phyloP scores from a whole-genome alignment of 2,888 invertebrate genomes.

The Melanophora roralis region DNA sequence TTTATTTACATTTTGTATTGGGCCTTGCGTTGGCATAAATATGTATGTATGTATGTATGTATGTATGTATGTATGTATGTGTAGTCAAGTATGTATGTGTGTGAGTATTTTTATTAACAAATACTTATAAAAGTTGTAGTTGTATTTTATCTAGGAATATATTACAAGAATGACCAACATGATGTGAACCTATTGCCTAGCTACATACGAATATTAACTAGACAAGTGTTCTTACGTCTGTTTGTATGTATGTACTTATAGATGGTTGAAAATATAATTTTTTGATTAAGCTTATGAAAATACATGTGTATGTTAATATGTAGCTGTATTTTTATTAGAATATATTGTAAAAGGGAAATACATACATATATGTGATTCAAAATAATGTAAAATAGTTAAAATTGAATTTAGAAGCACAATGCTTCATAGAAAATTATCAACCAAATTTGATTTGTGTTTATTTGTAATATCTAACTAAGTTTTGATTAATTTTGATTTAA shows the following conservation, averaged over 20 bases:
- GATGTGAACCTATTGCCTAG: slow-evolving; percentile 72
- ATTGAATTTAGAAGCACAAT: no score
- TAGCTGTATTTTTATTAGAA: neutral
- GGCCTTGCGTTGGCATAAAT: neutral
- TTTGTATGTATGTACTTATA: slow-evolving; percentile 67
- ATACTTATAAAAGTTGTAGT: slow-evolving; percentile 6
- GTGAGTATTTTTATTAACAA: no score
- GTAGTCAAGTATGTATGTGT: neutral
- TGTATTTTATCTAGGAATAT: slow-evolving; percentile 7
- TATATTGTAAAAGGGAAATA: neutral
- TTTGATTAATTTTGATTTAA: no score
- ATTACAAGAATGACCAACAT: slow-evolving; percentile 4
- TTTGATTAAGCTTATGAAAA: slow-evolving; percentile 35
- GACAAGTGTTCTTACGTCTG: neutral
- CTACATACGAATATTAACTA: slow-evolving; percentile 64
- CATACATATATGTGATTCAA: neutral
- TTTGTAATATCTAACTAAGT: no score
- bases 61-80: neutral
- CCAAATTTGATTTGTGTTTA: no score
- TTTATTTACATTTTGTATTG: slow-evolving; percentile 31
- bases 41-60: slow-evolving; percentile 11
- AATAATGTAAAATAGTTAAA: neutral
- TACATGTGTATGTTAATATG: slow-evolving; percentile 15
- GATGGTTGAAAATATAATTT: slow-evolving; percentile 65
- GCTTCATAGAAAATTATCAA: no score